Base-by-base conservation (phyloP, 2,797 vertebrate genomes). In the Synaphobranchus kaupii region DNA sequence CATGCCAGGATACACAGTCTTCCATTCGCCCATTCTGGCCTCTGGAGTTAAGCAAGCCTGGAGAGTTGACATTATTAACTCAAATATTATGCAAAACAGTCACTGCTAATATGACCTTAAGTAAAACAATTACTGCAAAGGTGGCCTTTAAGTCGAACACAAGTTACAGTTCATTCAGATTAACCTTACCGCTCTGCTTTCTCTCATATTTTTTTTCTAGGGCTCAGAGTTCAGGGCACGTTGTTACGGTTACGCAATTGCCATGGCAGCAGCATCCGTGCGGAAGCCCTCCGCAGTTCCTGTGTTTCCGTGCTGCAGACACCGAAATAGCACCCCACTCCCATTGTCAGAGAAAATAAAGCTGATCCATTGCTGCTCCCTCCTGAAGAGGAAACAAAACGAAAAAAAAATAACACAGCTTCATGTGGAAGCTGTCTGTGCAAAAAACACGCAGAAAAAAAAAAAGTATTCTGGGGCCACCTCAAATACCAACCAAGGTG, bases 281-380 rank as follows among this genome's bases (percentile, higher is more conserved):
- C 44, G 84, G 84, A 85, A 68, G 63, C 44, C 44, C 5, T 15
- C 34, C 5, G 13, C 31, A 12, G 28, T 73, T 73, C 68, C 47
- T 0, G 81, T 28, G 80, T 39, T 39, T 83, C 86, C 47, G 63
- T 50, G 31, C 52, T 5, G 34, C 86, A 58, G 83, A 80, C 81
- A 84, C 50, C 68, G 86, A 89, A 89, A 89, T 85, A 90, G 89
- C 84, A 84, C 83, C 83, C 31, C 2, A 56, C 73, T 85, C 87
- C 86, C 66, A 84, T 86, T 66, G 56, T 81, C 58, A 84, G 82
- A 83, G 63, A 81, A 87, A 81, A 84, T 84, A 76, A 84, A 84
- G 48, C 47, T 28, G 50, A 39, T 54, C 20, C 56, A 87, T 87
- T 76, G 68, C 82, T 47, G 86, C 83, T 87, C 48, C 76, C 82